Base-by-base conservation (phyloP, 2,888 invertebrate genomes). In the Thymelicus lineola region DNA sequence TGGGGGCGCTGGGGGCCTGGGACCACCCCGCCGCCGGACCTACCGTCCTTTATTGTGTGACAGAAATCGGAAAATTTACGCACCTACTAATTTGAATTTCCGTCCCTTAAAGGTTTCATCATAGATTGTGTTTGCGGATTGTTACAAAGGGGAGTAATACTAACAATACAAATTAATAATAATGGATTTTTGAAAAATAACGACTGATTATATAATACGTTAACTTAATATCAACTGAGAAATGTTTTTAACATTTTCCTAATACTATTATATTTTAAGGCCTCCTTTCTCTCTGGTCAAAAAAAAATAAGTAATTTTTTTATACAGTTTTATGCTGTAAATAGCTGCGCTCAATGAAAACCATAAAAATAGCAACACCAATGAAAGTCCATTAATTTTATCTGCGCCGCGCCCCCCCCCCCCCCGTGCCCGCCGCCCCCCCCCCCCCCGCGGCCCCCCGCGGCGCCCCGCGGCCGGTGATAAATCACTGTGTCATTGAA, bases 311-410 rank as follows among this genome's bases (percentile, higher is more conserved):
- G 20, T 3, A 2, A 20, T 28, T 5, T 28, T 28, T 28, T 28
- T 28, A 28, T 2, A 28, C 28, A 28, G 28, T 28, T 28, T 28
- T 28, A 28, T 3, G 28, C 9, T 55, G 57, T 65, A 55, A 63
- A 65, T 58, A 65, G 57, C 50, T 17, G 28, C 20, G 66, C 48
- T 55, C 46, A 58, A 66, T 36, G 48, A 66, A 66, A 66, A 53
- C 36, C 57, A n/a, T 57, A 7, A n/a, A 65, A 65, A 65, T 42
- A n/a, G 38, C 55, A 28, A 65, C 14, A 38, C 28, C 15, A 45
- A 57, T 65, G 55, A 65, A 65, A 67, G 60, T 53, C 67, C 67
- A 67, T 67, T 61, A 67, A 67, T 67, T 60, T 67, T 60, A 60
- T 61, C 67, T n/a, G 53, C 15, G 50, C 17, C 7, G 50, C 53